Evolutionary conservation across 2,797 vertebrate genomes (phyloP).

Genomic region (Pelobates cultripes): DNA sequence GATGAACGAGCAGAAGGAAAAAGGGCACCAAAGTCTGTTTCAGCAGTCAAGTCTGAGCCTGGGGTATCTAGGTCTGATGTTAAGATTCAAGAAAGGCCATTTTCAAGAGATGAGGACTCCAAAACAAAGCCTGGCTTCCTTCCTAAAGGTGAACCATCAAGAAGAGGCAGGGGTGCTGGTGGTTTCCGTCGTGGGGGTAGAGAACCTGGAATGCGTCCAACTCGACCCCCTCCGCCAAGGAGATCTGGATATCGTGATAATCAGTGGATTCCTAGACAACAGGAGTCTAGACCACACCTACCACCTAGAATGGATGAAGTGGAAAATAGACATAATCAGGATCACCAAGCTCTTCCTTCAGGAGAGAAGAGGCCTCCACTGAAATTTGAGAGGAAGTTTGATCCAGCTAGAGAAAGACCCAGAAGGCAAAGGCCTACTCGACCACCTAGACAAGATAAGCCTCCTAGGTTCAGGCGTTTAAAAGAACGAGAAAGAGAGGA

Average conservation of each 20-base stretch:
- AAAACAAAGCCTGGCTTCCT: slow-evolving; percentile 93
- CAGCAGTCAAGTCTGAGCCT: slow-evolving; percentile 70
- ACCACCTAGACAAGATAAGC: slow-evolving; percentile 96
- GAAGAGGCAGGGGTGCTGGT: slow-evolving; percentile 86
- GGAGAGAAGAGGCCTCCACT: slow-evolving; percentile 74
- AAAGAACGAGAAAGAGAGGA: slow-evolving; percentile 90
- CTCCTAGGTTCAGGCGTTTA: slow-evolving; percentile 91
- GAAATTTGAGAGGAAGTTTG: slow-evolving; percentile 89
- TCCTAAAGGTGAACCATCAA: slow-evolving; percentile 93
- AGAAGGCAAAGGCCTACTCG: slow-evolving; percentile 90
- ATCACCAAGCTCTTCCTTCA: slow-evolving; percentile 69
- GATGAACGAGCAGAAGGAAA: slow-evolving; percentile 74
- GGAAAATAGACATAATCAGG: slow-evolving; percentile 80
- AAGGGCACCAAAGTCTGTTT: slow-evolving; percentile 67
- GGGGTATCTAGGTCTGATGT: slow-evolving; percentile 68
- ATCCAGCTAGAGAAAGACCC: slow-evolving; percentile 85
- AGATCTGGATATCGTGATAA: slow-evolving; percentile 80
- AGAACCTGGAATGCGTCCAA: slow-evolving; percentile 80
- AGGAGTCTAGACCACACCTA: slow-evolving; percentile 58
- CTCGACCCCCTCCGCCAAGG: slow-evolving; percentile 83
- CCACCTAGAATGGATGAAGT: slow-evolving; percentile 83
- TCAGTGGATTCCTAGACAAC: slow-evolving; percentile 76
- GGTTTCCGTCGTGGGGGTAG: slow-evolving; percentile 86
- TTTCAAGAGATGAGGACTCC: slow-evolving; percentile 81
- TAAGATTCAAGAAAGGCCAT: slow-evolving; percentile 70